Conservation (phyloP, 2,888 invertebrate species). For the Hemaris fuciformis region DNA sequence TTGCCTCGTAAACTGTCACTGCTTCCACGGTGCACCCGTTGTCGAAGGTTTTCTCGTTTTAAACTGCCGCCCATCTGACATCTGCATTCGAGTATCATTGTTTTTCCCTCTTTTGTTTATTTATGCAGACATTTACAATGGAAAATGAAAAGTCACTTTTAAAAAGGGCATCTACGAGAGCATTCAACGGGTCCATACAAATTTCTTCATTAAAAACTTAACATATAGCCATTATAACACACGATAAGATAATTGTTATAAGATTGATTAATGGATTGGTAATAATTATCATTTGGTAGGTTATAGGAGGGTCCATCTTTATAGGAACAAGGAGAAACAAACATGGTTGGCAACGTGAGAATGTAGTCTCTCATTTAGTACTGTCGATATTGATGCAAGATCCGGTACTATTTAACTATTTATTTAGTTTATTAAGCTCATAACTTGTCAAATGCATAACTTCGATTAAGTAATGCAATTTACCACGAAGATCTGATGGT, state of each 20-base stretch:
- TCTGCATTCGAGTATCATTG: neutral
- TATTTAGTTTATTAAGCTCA: too few species aligned
- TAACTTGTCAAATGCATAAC: too few species aligned
- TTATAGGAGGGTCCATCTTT: too few species aligned
- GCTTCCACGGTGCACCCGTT: neutral
- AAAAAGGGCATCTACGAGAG: neutral
- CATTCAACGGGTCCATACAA: neutral
- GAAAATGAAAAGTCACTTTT: neutral
- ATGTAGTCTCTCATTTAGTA: too few species aligned
- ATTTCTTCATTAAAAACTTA: neutral
- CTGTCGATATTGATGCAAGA: too few species aligned
- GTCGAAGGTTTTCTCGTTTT: neutral
- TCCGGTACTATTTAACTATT: too few species aligned
- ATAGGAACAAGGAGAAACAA: neutral
- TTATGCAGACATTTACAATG: neutral
- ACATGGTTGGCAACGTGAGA: too few species aligned
- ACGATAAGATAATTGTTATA: neutral
- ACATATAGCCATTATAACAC: neutral
- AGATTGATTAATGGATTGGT: neutral
- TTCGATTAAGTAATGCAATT: too few species aligned
- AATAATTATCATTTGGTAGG: neutral
- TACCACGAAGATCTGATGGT: too few species aligned
- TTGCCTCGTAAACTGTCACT: constrained; percentile 57
- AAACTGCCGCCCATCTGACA: neutral
- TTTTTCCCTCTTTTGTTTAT: neutral